Percentiles rank a stretch among this genome's conserved stretches.
Evolutionary conservation across 2,888 invertebrate genomes (phyloP).

Genomic region (Drosophila helvetica): DNA sequence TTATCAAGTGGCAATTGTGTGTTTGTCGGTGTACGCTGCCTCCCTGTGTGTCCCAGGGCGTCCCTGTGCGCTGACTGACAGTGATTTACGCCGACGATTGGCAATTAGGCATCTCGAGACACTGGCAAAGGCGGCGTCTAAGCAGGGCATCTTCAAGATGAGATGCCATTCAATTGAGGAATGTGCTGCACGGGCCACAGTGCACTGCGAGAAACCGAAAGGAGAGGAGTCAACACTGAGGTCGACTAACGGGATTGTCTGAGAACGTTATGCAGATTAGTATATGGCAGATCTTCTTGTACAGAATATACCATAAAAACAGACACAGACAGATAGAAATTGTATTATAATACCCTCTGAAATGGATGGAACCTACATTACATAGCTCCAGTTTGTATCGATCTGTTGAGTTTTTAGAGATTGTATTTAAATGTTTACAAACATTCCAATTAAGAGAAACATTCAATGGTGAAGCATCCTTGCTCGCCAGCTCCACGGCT

Average conservation of each 20-base stretch:
- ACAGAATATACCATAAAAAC: not conserved
- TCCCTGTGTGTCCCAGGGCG: slow-evolving; percentile 17
- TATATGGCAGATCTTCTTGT: no score
- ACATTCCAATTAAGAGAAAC: not conserved
- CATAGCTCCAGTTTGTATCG: not conserved
- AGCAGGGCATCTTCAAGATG: slow-evolving; percentile 61
- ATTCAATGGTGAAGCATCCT: not conserved
- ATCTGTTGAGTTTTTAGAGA: not conserved
- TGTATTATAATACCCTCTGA: not conserved
- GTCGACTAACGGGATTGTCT: not conserved
- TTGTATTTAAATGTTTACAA: not conserved
- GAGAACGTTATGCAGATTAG: no score
- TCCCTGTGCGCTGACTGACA: slow-evolving; percentile 60
- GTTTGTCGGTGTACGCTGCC: not conserved
- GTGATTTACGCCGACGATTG: slow-evolving; percentile 79
- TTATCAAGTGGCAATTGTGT: slow-evolving; percentile 72
- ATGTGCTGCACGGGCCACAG: slow-evolving; percentile 24
- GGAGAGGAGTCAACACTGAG: not conserved
- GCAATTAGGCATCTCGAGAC: slow-evolving; percentile 66
- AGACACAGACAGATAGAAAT: not conserved
- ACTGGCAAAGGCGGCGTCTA: slow-evolving; percentile 19
- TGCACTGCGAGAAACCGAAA: slow-evolving; percentile 1
- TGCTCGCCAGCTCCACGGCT: not conserved
- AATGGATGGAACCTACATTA: not conserved
- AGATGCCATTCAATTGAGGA: slow-evolving; percentile 45